Percentiles rank a stretch among this genome's conserved stretches.
Conservation (phyloP, 2,888 invertebrate species). For the Timandra comae region DNA sequence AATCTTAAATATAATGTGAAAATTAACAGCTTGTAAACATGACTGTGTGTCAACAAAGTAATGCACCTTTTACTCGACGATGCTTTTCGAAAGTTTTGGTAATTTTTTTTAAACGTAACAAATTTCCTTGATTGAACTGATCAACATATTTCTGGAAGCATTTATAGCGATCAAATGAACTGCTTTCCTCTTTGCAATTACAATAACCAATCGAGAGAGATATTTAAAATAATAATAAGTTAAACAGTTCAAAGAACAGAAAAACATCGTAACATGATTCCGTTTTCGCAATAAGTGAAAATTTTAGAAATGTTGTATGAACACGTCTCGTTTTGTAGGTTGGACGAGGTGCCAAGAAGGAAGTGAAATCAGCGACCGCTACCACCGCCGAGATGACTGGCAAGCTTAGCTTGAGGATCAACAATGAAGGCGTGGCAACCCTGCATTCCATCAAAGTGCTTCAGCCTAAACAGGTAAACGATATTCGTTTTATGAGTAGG, state of each 20-base stretch:
- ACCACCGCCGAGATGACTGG: constrained; percentile 92
- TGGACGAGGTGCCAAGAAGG: constrained; percentile 86
- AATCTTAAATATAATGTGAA: background rate
- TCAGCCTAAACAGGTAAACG: constrained; percentile 88
- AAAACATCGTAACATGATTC: background rate
- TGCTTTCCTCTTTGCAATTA: too few relatives aligned
- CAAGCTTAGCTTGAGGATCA: constrained; percentile 84
- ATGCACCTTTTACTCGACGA: too few relatives aligned
- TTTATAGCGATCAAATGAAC: too few relatives aligned
- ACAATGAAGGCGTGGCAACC: constrained; percentile 88
- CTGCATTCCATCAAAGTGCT: constrained; percentile 89
- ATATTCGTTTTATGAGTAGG: background rate
- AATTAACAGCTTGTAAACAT: background rate
- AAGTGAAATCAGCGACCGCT: constrained; percentile 90
- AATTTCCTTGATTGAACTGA: too few relatives aligned
- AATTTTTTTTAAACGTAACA: too few relatives aligned
- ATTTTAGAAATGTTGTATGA: background rate
- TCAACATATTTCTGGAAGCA: too few relatives aligned
- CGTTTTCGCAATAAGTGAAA: background rate
- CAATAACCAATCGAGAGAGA: too few relatives aligned
- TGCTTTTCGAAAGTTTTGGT: too few relatives aligned
- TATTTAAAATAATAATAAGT: too few relatives aligned
- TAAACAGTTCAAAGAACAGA: too few relatives aligned
- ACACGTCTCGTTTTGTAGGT: constrained; percentile 65
- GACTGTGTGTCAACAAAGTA: too few relatives aligned